Evolutionary conservation across 2,113 vertebrate genomes (phyloP), one percentile per base, ranked within the genome.

Genomic region (Cygnus atratus): DNA sequence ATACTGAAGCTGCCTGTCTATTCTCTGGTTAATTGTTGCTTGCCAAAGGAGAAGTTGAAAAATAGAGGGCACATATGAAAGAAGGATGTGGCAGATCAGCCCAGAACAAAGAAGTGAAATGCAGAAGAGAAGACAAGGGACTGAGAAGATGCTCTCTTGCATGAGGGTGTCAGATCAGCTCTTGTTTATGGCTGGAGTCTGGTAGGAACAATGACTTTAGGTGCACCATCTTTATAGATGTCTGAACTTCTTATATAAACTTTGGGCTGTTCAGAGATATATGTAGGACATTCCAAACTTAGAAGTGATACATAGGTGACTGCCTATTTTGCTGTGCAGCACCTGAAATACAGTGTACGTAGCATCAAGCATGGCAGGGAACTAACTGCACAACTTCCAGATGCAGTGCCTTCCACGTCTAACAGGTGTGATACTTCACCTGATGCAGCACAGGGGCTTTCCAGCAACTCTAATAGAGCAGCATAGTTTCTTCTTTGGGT

Each of bases 31-130:
- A 68, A 66, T 25, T 0, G 0, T 9, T 70, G 24, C 58, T 79
- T 93, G 33, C 59, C 59, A 52, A 80, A 84, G 77, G 31, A 54
- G 37, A 71, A 43, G 43, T 35, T 88, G 52, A 41, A 37, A 88
- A 74, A 46, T 18, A 39, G 15, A 50, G 7, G 3, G 4, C 3
- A 0, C 9, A 3, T 50, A 16, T 1, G 2, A 46, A 84, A 70
- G 70, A 68, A 55, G 20, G 84, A 75, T 31, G 14, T 78, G 52
- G 24, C 48, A 89, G 39, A 44, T 76, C 19, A 71, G 3, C 22
- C 10, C 12, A 46, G 48, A 78, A 44, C 11, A 59, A 74, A 77
- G 31, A 67, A 28, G 9, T 39, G 29, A 75, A 48, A 35, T n/a
- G 48, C 17, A 16, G 81, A 50, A 29, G 54, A 79, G 22, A 78